Percentiles rank a stretch among this genome's conserved stretches.
Conservation (phyloP, 2,797 vertebrate genomes). For the Sardinella longiceps region DNA sequence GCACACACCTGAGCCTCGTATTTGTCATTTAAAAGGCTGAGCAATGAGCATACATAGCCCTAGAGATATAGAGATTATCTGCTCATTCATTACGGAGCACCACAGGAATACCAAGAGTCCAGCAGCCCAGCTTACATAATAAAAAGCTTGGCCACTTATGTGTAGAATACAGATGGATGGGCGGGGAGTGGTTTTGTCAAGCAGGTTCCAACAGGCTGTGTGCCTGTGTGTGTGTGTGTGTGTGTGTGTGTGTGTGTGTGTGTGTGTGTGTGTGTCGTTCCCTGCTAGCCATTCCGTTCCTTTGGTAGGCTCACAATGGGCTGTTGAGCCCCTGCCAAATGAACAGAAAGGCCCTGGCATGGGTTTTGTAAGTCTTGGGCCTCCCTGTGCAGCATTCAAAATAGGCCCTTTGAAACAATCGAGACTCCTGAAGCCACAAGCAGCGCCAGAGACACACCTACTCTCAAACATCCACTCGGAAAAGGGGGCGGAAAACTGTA, state of each 20-base stretch:
- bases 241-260: not conserved
- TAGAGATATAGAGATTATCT: not conserved
- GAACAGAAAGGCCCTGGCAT: slow-evolving; percentile 30
- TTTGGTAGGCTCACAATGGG: slow-evolving; percentile 27
- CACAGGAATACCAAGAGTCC: not conserved
- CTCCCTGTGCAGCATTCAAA: slow-evolving; percentile 41
- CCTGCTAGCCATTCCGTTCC: not conserved
- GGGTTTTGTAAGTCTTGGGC: slow-evolving; percentile 4
- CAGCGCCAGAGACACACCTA: not conserved
- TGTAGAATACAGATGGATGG: not conserved
- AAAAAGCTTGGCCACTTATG: not conserved
- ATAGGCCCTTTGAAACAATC: slow-evolving; percentile 28
- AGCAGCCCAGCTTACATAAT: not conserved
- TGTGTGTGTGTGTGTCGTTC: not conserved
- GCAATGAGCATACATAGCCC: not conserved
- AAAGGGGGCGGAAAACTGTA: not conserved
- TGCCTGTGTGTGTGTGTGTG: not conserved
- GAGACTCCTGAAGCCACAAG: slow-evolving; percentile 4
- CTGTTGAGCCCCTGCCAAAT: slow-evolving; percentile 30
- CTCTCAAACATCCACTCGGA: not conserved
- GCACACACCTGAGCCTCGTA: not conserved
- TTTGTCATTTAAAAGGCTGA: not conserved
- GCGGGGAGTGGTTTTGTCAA: not conserved
- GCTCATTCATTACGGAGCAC: not conserved
- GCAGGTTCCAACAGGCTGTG: slow-evolving; percentile 22